Conservation (phyloP, 1,140 invertebrate genomes). For the Ephestia elutella region DNA sequence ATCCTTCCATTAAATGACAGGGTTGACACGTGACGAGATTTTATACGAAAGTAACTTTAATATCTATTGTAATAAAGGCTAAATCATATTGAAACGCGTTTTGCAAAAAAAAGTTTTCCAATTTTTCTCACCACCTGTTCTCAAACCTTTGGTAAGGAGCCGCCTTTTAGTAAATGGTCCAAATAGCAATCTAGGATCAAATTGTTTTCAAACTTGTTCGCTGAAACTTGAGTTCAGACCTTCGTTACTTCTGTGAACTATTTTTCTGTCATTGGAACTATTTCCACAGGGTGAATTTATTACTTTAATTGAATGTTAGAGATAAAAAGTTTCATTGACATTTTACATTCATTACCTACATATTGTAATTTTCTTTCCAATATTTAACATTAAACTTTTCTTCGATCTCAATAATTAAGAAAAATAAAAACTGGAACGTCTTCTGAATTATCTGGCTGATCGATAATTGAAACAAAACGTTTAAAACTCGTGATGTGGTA, state of each 20-base stretch:
- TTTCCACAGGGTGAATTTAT: no score
- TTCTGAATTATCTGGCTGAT: no score
- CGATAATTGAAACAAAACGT: no score
- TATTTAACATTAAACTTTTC: no score
- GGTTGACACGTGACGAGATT: background rate
- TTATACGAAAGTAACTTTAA: background rate
- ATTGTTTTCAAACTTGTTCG: background rate
- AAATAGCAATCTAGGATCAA: background rate
- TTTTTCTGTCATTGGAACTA: background rate
- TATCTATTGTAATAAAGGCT: background rate
- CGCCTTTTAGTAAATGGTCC: background rate
- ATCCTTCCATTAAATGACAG: background rate
- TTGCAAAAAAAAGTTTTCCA: background rate
- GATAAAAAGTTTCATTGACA: no score
- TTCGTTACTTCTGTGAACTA: background rate
- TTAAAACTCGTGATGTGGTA: no score
- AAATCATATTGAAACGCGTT: background rate
- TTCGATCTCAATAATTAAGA: no score
- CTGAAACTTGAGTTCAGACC: background rate
- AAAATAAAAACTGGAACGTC: no score
- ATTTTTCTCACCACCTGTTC: conserved; percentile 1
- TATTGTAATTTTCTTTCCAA: no score
- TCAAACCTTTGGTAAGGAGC: background rate
- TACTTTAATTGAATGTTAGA: no score
- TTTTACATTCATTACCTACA: no score